phyloP scores from a whole-genome alignment of 64 coral and sea anemone species.

The Orbicella faveolata region DNA sequence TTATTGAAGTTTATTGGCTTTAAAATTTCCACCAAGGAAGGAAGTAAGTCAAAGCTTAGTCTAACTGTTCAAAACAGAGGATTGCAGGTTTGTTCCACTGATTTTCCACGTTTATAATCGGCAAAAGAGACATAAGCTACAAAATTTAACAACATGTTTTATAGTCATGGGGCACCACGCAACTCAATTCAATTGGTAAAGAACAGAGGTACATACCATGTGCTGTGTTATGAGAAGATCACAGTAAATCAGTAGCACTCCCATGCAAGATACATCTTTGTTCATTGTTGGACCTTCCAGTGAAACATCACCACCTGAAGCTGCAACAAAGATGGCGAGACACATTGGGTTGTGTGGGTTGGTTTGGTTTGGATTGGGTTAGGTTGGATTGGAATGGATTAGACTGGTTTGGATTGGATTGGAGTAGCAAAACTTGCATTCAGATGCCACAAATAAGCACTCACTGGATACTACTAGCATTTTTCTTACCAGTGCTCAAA shows the following conservation, averaged over 20 bases:
- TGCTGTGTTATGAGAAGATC: constrained; percentile 59
- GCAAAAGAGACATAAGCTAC: no score
- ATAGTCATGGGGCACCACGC: neutral
- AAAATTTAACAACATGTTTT: no score
- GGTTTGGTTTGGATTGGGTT: no score
- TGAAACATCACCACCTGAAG: neutral
- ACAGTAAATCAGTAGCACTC: constrained; percentile 56
- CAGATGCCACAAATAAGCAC: neutral
- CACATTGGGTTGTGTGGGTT: no score
- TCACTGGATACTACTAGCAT: neutral
- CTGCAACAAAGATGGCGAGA: neutral
- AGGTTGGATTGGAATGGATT: no score
- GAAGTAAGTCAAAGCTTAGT: neutral
- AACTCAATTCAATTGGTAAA: neutral
- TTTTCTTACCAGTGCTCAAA: constrained; percentile 24
- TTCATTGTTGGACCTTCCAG: constrained; percentile 35
- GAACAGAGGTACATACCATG: neutral
- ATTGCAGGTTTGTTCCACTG: no score
- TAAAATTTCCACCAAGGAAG: neutral
- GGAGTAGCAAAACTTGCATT: neutral
- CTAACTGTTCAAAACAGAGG: neutral
- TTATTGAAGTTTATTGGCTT: neutral
- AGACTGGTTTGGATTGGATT: neutral
- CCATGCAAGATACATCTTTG: constrained; percentile 25
- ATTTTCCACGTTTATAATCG: no score